These are phyloP conservation scores for Venusia cambrica DNA, from an alignment of 2,888 invertebrate species.

Conservation along the genomic window DNA sequence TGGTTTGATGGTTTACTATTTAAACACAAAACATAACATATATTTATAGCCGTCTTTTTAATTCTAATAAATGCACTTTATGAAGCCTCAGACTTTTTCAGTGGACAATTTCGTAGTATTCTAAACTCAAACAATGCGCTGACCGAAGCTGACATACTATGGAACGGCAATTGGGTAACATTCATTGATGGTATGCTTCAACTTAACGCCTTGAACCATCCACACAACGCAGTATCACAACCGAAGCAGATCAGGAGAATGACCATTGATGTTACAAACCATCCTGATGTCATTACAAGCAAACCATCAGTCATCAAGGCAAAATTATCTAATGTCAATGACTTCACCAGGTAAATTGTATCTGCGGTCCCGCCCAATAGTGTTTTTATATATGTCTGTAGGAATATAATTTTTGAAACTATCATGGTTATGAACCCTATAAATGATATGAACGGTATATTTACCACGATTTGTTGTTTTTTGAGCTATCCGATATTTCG, in stretches of 20 bases:
- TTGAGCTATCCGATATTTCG: too few relatives aligned
- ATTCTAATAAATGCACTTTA: too few relatives aligned
- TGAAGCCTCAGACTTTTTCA: too few relatives aligned
- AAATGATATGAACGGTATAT: too few relatives aligned
- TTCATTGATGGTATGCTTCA: constrained; percentile 91
- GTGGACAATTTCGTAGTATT: constrained; percentile 44
- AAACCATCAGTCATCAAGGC: constrained; percentile 25
- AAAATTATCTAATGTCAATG: constrained; percentile 18
- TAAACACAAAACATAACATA: too few relatives aligned
- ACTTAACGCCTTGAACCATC: constrained; percentile 82
- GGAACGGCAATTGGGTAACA: constrained; percentile 90
- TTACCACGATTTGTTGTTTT: too few relatives aligned
- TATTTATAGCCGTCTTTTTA: too few relatives aligned
- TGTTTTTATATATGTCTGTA: too few relatives aligned
- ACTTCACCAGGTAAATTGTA: constrained; percentile 33
- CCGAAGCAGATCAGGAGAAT: constrained; percentile 68
- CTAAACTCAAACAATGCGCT: constrained; percentile 28
- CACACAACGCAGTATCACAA: constrained; percentile 80
- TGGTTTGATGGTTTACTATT: too few relatives aligned
- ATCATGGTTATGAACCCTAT: too few relatives aligned
- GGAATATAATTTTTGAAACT: too few relatives aligned
- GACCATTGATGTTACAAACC: constrained; percentile 32
- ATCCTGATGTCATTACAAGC: constrained; percentile 9
- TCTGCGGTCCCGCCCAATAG: too few relatives aligned
- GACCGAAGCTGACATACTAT: constrained; percentile 60